These are phyloP conservation scores for Drepana arcuata DNA, from an alignment of 1,140 invertebrate species.

Conservation along the genomic window DNA sequence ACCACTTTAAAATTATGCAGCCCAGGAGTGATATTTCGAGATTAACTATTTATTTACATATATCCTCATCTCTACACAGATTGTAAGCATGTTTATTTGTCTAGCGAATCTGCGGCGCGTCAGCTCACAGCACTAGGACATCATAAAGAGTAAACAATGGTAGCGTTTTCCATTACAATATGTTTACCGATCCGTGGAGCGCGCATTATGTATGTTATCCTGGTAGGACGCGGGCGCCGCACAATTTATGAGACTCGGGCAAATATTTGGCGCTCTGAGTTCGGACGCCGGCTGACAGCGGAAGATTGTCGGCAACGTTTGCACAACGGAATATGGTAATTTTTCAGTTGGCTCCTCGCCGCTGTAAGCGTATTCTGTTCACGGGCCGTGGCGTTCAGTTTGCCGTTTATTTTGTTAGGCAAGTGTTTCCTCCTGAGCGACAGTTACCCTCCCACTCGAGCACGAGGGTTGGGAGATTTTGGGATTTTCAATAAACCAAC, in stretches of 20 bases:
- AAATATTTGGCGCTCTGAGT: conserved; percentile 65
- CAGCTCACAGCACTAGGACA: conserved; percentile 61
- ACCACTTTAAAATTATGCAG: conserved; percentile 14
- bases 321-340: conserved; percentile 52
- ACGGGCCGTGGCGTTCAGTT: conserved; percentile 20
- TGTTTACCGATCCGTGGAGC: conserved; percentile 67
- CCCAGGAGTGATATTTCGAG: conserved; percentile 5
- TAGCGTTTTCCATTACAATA: conserved; percentile 71
- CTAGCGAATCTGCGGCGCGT: conserved; percentile 35
- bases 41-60: conserved; percentile 5
- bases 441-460: conserved; percentile 30
- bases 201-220: conserved; percentile 70
- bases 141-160: conserved; percentile 69
- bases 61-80: conserved; percentile 7
- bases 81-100: no score
- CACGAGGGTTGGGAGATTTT: no score
- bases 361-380: conserved; percentile 30
- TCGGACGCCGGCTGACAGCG: conserved; percentile 60
- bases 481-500: no score
- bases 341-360: conserved; percentile 29
- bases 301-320: conserved; percentile 62
- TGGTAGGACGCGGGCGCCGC: conserved; percentile 44
- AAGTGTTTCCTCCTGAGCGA: no score
- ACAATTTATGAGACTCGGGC: conserved; percentile 65
- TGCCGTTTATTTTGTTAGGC: conserved; percentile 28